phyloP scores from a whole-genome alignment of 2,113 vertebrate species.

The Dipodomys stephensi region DNA sequence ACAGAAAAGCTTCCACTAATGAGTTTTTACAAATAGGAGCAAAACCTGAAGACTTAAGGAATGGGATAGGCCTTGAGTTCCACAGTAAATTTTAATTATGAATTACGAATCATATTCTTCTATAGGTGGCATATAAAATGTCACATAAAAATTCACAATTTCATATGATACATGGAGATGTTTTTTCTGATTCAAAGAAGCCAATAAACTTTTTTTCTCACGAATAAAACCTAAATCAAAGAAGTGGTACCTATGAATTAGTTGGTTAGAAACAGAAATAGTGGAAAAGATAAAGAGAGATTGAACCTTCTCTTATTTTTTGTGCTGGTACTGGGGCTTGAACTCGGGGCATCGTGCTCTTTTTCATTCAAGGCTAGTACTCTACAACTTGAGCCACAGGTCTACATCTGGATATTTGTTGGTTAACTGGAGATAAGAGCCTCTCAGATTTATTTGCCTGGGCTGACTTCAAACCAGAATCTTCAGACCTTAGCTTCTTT shows the following conservation, averaged over 20 bases:
- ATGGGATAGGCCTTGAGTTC: constrained; percentile 37
- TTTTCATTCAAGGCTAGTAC: no score
- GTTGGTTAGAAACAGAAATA: not conserved
- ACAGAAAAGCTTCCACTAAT: constrained; percentile 68
- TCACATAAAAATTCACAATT: not conserved
- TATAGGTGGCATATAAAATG: constrained; percentile 26
- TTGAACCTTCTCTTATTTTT: not conserved
- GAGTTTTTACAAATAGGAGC: constrained; percentile 66
- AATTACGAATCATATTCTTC: constrained; percentile 23
- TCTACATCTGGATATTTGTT: no score
- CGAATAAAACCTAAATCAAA: constrained; percentile 32
- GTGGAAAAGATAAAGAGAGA: not conserved
- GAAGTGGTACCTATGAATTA: not conserved
- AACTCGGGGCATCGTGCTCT: no score
- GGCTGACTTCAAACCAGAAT: no score
- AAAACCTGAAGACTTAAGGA: constrained; percentile 66
- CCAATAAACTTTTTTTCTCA: not conserved
- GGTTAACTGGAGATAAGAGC: no score
- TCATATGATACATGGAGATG: not conserved
- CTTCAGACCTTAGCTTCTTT: no score
- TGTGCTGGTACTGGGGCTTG: no score
- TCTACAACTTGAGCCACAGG: no score
- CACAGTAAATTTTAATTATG: constrained; percentile 51
- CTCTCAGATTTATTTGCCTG: no score
- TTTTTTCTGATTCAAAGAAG: not conserved